phyloP scores from a whole-genome alignment of 2,888 invertebrate genomes.

The Microctonus brassicae region DNA sequence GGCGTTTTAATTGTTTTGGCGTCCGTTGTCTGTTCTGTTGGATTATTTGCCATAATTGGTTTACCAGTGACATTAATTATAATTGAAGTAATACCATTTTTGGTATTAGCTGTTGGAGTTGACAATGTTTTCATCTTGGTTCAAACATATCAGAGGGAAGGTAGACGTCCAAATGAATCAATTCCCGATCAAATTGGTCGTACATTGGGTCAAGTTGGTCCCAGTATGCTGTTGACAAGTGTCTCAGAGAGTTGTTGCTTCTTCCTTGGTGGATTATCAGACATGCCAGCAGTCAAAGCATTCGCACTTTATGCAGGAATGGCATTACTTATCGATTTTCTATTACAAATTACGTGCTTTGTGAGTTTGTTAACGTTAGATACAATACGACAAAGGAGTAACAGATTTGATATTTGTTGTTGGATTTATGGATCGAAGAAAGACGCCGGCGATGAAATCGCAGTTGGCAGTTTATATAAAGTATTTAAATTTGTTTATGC shows the following conservation, averaged over 20 bases:
- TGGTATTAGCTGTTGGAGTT: conserved; percentile 97
- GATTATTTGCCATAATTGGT: conserved; percentile 91
- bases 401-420: conserved; percentile 86
- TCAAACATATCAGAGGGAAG: conserved; percentile 91
- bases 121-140: conserved; percentile 99
- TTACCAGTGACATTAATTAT: conserved; percentile 96
- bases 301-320: conserved; percentile 98
- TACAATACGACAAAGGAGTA: conserved; percentile 80
- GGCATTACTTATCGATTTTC: conserved; percentile 93
- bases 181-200: conserved; percentile 90
- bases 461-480: conserved; percentile 85
- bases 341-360: conserved; percentile 97
- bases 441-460: conserved; percentile 71
- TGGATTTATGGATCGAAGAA: conserved; percentile 83
- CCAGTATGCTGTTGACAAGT: conserved; percentile 95
- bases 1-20: conserved; percentile 95
- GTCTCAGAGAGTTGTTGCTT: conserved; percentile 96
- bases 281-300: conserved; percentile 97
- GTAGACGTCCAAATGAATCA: conserved; percentile 80
- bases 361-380: conserved; percentile 90
- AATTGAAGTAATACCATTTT: conserved; percentile 97
- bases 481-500: conserved; percentile 90
- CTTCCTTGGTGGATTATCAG: conserved; percentile 92
- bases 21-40: conserved; percentile 93
- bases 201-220: conserved; percentile 93